Percentiles rank a stretch among this genome's conserved stretches.
phyloP scores from a whole-genome alignment of 2,888 invertebrate genomes.

The Schizotus pectinicornis region DNA sequence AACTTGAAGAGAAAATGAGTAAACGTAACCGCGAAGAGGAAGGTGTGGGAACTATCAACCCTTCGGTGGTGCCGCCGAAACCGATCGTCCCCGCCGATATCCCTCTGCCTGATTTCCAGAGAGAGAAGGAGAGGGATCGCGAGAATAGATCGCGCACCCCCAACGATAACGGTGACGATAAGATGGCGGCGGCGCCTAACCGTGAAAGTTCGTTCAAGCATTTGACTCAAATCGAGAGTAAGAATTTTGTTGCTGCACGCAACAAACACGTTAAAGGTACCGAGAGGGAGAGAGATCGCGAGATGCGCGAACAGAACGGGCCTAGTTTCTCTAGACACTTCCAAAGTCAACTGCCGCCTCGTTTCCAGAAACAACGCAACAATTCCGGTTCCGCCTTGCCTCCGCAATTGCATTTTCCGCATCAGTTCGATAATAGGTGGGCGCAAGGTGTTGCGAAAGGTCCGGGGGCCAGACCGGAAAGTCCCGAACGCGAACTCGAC shows the following conservation, averaged over 20 bases:
- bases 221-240: constrained; percentile 57
- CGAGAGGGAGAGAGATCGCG: constrained; percentile 44
- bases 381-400: constrained; percentile 47
- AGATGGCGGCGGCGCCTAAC: constrained; percentile 36
- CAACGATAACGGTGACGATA: constrained; percentile 40
- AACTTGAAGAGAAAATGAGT: constrained; percentile 69
- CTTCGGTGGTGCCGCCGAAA: constrained; percentile 54
- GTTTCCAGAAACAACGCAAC: constrained; percentile 79
- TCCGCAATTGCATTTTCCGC: constrained; percentile 44
- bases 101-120: constrained; percentile 64
- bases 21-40: constrained; percentile 64
- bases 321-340: constrained; percentile 75
- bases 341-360: constrained; percentile 83
- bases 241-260: constrained; percentile 38
- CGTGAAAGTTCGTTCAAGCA: constrained; percentile 50
- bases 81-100: constrained; percentile 58
- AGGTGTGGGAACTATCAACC: constrained; percentile 57
- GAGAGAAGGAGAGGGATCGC: constrained; percentile 53
- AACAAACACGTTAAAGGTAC: constrained; percentile 46
- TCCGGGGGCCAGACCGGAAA: constrained; percentile 36
- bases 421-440: constrained; percentile 40
- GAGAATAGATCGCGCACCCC: constrained; percentile 42
- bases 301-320: constrained; percentile 61
- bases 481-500: constrained; percentile 43
- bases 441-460: constrained; percentile 28